These are phyloP conservation scores for Porites lutea DNA, from an alignment of 64 coral and sea anemone genomes.

Conservation along the genomic window DNA sequence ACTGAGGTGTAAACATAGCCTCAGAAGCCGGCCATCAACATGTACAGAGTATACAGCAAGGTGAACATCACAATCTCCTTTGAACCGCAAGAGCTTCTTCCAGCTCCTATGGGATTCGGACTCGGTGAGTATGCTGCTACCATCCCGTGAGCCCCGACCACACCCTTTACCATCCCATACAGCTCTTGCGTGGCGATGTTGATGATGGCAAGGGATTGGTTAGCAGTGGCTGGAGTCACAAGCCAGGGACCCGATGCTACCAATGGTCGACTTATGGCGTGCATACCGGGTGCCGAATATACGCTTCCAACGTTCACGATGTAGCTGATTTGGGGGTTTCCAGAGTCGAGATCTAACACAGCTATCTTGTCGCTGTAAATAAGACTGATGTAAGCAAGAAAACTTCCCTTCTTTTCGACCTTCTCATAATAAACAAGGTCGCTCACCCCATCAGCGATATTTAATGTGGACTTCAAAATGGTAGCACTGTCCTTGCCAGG, in stretches of 20 bases:
- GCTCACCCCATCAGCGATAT: slow-evolving; percentile 35
- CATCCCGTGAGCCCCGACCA: not conserved
- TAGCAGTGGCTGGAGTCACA: slow-evolving; percentile 41
- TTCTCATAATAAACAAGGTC: slow-evolving; percentile 5
- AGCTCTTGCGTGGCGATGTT: slow-evolving; percentile 8
- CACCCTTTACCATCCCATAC: slow-evolving; percentile 25
- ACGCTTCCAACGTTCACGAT: slow-evolving; percentile 24
- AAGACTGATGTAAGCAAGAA: slow-evolving; percentile 26
- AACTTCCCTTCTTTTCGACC: not conserved
- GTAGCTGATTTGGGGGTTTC: slow-evolving; percentile 10
- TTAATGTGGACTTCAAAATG: not conserved
- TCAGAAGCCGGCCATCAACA: not conserved
- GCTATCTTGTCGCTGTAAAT: slow-evolving; percentile 54
- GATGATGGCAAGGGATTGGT: slow-evolving; percentile 43
- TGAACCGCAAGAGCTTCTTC: not conserved
- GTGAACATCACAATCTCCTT: not conserved
- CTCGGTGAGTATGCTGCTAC: not conserved
- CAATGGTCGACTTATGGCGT: not conserved
- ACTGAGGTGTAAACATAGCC: too few relatives aligned
- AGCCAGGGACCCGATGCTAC: slow-evolving; percentile 10
- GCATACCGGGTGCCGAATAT: not conserved
- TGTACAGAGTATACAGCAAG: not conserved
- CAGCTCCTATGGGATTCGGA: not conserved
- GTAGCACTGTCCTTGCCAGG: not conserved
- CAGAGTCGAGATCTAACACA: slow-evolving; percentile 32